Evolutionary conservation across 2,113 vertebrate species (phyloP).

Genomic region (Anthoscopus minutus): DNA sequence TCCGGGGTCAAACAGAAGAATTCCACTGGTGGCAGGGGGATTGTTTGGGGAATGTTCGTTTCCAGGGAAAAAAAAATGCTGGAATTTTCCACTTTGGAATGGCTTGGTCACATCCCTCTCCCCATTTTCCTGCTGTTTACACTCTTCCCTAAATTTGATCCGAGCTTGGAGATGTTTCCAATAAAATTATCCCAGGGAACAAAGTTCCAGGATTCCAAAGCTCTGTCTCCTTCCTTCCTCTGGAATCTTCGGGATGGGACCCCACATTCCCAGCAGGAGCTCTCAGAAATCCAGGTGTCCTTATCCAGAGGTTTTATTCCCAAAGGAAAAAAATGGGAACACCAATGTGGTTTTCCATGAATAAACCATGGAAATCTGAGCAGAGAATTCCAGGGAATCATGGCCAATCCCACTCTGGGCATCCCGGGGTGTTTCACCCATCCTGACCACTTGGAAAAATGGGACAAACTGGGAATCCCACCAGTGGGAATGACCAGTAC

Average conservation of each 20-base stretch:
- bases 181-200: not conserved
- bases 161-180: fast-evolving
- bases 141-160: not conserved
- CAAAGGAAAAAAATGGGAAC: not conserved
- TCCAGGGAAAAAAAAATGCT: fast-evolving
- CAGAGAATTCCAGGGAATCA: not conserved
- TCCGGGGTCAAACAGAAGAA: not conserved
- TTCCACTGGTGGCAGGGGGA: too few relatives aligned
- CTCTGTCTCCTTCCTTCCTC: fast-evolving
- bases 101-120: not conserved
- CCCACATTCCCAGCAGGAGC: fast-evolving
- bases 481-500: not conserved
- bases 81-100: not conserved
- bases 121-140: not conserved
- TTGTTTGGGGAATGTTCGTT: not conserved
- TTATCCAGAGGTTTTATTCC: not conserved
- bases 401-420: fast-evolving
- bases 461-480: not conserved
- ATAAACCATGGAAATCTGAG: not conserved
- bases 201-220: not conserved
- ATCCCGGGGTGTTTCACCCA: not conserved
- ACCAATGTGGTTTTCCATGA: fast-evolving
- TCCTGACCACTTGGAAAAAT: fast-evolving
- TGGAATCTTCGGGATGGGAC: not conserved
- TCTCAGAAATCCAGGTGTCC: not conserved